These are phyloP conservation scores for Sebastes minor DNA, from an alignment of 2,797 vertebrate genomes.

Conservation along the genomic window DNA sequence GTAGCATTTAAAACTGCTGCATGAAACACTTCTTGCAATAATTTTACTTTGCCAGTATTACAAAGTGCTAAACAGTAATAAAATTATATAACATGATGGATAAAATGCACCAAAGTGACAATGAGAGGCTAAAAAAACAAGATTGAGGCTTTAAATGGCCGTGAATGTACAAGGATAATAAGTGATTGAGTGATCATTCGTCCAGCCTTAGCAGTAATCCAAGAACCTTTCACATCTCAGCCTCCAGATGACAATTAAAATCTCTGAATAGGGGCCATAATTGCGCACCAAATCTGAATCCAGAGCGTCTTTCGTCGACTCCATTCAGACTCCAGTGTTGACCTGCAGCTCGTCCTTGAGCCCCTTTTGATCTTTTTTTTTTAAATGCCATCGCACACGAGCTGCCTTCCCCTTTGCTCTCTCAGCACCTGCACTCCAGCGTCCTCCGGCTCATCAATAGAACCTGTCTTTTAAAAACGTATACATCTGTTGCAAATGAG, in stretches of 20 bases:
- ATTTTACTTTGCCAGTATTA: not conserved
- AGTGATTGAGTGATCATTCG: slow-evolving; percentile 16
- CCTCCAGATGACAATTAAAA: slow-evolving; percentile 42
- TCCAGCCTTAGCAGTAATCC: slow-evolving; percentile 13
- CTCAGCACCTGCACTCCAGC: slow-evolving; percentile 59
- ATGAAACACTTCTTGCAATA: too few relatives aligned
- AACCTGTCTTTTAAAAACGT: slow-evolving; percentile 61
- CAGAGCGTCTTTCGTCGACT: slow-evolving; percentile 43
- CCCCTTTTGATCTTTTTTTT: slow-evolving; percentile 51
- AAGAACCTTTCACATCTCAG: slow-evolving; percentile 22
- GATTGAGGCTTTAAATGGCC: not conserved
- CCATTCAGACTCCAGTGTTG: slow-evolving; percentile 51
- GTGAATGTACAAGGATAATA: not conserved
- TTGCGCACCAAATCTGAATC: slow-evolving; percentile 43
- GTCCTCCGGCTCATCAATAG: slow-evolving; percentile 51
- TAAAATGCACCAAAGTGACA: not conserved
- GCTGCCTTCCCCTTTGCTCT: slow-evolving; percentile 6
- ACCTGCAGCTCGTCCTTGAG: slow-evolving; percentile 43
- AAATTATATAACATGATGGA: not conserved
- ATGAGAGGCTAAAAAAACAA: not conserved
- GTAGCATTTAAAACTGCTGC: not conserved
- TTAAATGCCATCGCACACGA: slow-evolving; percentile 21
- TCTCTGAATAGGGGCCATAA: slow-evolving; percentile 54
- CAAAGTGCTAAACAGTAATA: not conserved
- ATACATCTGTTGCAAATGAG: slow-evolving; percentile 72